phyloP scores from a whole-genome alignment of 2,113 vertebrate genomes.

The Solea senegalensis region DNA sequence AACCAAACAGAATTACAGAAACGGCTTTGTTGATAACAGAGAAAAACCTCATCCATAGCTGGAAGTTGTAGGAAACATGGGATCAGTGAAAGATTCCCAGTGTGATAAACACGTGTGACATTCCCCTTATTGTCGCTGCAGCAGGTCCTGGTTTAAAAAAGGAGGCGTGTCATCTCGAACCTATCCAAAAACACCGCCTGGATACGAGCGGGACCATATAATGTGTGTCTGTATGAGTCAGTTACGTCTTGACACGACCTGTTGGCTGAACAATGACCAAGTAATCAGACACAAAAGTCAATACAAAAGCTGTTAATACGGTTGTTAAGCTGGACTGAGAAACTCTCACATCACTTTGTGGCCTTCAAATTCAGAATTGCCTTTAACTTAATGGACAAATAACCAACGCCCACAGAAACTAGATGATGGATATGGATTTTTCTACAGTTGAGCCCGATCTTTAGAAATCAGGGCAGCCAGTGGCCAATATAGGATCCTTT shows the following conservation, averaged over 20 bases:
- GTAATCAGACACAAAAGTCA: no score
- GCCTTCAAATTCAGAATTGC: background rate
- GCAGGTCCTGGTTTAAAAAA: constrained; percentile 9
- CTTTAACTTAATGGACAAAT: no score
- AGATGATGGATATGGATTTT: no score
- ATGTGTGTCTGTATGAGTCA: background rate
- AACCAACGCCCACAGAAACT: no score
- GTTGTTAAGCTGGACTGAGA: no score
- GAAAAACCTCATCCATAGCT: background rate
- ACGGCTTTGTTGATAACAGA: no score
- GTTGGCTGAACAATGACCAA: background rate
- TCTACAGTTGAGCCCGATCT: no score
- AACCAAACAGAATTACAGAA: no score
- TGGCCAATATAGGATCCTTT: no score
- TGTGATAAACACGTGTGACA: constrained; percentile 53
- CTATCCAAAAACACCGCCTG: background rate
- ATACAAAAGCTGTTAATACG: no score
- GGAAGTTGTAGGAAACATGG: constrained; percentile 13
- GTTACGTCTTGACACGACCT: background rate
- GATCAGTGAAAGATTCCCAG: constrained; percentile 28
- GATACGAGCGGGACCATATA: background rate
- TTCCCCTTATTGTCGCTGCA: constrained; percentile 36
- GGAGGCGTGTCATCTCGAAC: constrained; percentile 20
- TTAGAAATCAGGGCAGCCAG: no score
- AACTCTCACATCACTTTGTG: no score